Evolutionary conservation across 2,797 vertebrate genomes (phyloP).

Genomic region (Chelmon rostratus): DNA sequence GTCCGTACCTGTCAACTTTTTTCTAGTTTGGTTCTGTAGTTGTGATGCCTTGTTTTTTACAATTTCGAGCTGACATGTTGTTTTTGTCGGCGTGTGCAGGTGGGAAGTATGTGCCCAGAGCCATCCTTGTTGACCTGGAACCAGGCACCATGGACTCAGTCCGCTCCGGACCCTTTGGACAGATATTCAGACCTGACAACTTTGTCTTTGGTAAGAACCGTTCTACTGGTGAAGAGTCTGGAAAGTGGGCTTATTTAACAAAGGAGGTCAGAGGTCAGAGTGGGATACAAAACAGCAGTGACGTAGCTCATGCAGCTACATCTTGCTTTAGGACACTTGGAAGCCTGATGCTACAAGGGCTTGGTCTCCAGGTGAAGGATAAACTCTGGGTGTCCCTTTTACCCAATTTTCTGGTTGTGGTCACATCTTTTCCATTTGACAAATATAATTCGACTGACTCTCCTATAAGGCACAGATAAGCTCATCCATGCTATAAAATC

Average conservation of each 20-base stretch:
- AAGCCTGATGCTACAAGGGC: not conserved
- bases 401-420: not conserved
- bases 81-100: slow-evolving; percentile 75
- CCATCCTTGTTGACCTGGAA: slow-evolving; percentile 92
- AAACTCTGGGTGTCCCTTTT: not conserved
- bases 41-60: not conserved
- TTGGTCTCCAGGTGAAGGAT: not conserved
- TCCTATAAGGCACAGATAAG: slow-evolving; percentile 5
- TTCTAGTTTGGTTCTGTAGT: not conserved
- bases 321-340: not conserved
- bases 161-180: slow-evolving; percentile 90
- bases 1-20: not conserved
- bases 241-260: not conserved
- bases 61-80: not conserved
- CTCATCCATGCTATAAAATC: not conserved
- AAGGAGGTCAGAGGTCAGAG: not conserved
- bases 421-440: not conserved
- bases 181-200: slow-evolving; percentile 91
- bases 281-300: not conserved
- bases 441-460: slow-evolving; percentile 13
- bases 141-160: slow-evolving; percentile 94
- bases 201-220: slow-evolving; percentile 90
- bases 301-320: not conserved
- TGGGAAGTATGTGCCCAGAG: slow-evolving; percentile 92
- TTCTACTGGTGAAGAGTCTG: not conserved